These are phyloP conservation scores for Sesamia inferens DNA, from an alignment of 2,888 invertebrate species.

Conservation along the genomic window DNA sequence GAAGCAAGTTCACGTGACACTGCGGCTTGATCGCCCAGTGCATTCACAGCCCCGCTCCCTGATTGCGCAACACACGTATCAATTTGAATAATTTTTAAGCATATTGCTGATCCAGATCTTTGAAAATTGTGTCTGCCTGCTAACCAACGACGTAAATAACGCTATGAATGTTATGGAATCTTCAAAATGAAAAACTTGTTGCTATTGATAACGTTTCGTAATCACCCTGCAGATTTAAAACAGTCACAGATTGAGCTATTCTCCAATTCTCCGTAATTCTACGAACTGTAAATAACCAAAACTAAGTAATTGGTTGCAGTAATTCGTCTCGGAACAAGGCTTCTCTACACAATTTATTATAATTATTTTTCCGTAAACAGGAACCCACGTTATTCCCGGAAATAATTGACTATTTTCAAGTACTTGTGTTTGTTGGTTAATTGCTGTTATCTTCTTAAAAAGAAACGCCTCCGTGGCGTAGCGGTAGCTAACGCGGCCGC, in stretches of 20 bases:
- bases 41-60: slow-evolving; percentile 8
- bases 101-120: too few species aligned
- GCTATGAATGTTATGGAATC: too few species aligned
- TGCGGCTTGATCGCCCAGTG: slow-evolving; percentile 19
- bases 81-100: too few species aligned
- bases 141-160: too few species aligned
- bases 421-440: slow-evolving; percentile 27
- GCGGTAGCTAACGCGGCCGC: too few species aligned
- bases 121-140: too few species aligned
- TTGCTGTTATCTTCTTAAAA: slow-evolving; percentile 11
- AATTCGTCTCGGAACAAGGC: slow-evolving; percentile 33
- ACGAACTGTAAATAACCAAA: slow-evolving; percentile 39
- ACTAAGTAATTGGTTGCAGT: slow-evolving; percentile 25
- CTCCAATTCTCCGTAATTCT: slow-evolving; percentile 28
- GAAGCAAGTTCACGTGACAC: slow-evolving; percentile 6
- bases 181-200: too few species aligned
- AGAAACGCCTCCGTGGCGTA: too few species aligned
- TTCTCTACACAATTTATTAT: slow-evolving; percentile 12
- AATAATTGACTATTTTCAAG: slow-evolving; percentile 20
- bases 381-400: slow-evolving; percentile 18
- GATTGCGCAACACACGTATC: too few species aligned
- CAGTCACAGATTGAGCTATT: slow-evolving; percentile 29
- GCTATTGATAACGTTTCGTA: too few species aligned
- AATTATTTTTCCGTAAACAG: slow-evolving; percentile 46
- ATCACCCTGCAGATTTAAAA: slow-evolving; percentile 17